Evolutionary conservation across 37 sponge, comb jelly and placozoan genomes (phyloP).

Genomic region (Tethya wilhelma): DNA sequence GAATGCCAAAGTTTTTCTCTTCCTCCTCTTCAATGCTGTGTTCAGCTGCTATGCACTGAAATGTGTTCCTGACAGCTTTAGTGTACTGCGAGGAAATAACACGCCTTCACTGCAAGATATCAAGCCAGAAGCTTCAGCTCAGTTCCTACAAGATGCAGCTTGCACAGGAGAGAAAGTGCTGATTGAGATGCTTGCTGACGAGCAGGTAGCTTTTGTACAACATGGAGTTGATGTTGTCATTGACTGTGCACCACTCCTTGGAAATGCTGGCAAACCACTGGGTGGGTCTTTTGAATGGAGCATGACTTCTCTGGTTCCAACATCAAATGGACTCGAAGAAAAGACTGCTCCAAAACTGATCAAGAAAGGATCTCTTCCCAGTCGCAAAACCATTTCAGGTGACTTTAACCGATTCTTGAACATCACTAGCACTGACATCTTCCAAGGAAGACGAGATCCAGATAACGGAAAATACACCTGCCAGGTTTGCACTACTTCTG

Average conservation of each 20-base stretch:
- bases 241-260: background rate
- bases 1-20: no score
- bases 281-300: background rate
- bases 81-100: background rate
- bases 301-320: background rate
- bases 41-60: no score
- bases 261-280: background rate
- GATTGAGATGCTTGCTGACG: background rate
- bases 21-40: no score
- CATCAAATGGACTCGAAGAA: background rate
- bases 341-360: no score
- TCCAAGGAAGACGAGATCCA: background rate
- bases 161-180: background rate
- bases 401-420: background rate
- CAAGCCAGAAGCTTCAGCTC: background rate
- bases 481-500: background rate
- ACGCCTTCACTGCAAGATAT: background rate
- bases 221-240: background rate
- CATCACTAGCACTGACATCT: background rate
- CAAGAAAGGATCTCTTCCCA: background rate
- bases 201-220: background rate
- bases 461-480: slow-evolving; percentile 9
- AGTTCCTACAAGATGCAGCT: background rate
- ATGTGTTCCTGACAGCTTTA: no score
- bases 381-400: background rate